Evolutionary conservation across 2,797 vertebrate species (phyloP).

Genomic region (Danio kyathit): DNA sequence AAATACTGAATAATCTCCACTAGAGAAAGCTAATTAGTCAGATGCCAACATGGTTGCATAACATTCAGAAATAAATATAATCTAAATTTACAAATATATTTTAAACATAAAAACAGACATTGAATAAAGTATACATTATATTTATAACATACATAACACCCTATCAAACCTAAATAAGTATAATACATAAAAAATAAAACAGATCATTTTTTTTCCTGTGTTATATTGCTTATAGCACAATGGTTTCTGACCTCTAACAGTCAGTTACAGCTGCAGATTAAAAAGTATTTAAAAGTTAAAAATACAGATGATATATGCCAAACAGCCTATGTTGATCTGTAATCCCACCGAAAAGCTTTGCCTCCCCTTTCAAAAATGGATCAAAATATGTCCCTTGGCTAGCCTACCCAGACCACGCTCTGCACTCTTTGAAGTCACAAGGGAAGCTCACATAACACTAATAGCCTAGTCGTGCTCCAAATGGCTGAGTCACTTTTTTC

Average conservation of each 20-base stretch:
- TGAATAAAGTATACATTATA: background rate
- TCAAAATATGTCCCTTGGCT: constrained; percentile 62
- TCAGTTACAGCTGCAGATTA: background rate
- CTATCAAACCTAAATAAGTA: too few species aligned
- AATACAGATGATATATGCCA: constrained; percentile 11
- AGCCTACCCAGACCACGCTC: constrained; percentile 58
- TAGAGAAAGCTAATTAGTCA: background rate
- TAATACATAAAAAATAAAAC: too few species aligned
- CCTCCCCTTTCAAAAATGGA: constrained; percentile 41
- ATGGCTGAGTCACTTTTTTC: constrained; percentile 61
- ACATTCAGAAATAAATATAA: too few species aligned
- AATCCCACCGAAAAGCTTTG: constrained; percentile 46
- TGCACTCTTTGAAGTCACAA: constrained; percentile 66
- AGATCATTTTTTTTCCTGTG: too few species aligned
- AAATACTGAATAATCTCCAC: background rate
- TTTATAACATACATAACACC: too few species aligned
- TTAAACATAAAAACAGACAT: background rate
- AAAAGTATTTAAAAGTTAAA: constrained; percentile 11
- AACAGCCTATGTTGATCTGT: constrained; percentile 38
- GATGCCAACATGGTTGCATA: background rate
- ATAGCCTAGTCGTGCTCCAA: constrained; percentile 58
- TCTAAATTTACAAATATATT: background rate
- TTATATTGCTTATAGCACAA: constrained; percentile 1
- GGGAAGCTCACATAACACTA: constrained; percentile 66
- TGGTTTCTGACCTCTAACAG: background rate